A percentile compares a stretch with the other conserved stretches of the same genome.
Conservation (phyloP, 2,113 vertebrate genomes). For the Origma solitaria region DNA sequence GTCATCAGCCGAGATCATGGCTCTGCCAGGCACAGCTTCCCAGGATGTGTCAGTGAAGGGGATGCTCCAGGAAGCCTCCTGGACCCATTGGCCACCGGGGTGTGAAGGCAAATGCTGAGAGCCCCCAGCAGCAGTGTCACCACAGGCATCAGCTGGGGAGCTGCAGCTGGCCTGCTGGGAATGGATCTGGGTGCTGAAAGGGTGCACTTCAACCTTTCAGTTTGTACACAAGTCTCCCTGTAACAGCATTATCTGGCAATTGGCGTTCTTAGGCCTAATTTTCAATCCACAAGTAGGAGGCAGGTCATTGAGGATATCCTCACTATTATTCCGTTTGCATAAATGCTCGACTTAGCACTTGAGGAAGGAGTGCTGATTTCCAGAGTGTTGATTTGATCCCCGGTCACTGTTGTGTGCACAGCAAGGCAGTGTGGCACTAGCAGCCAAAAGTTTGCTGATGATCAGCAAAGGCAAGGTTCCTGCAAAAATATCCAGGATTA, state of each 20-base stretch:
- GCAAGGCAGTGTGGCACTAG: background rate
- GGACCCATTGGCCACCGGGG: conserved; percentile 66
- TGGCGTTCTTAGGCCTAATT: conserved; percentile 72
- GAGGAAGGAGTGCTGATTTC: conserved; percentile 63
- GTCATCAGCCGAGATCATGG: conserved; percentile 58
- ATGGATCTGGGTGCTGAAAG: conserved; percentile 78
- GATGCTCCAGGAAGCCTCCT: conserved; percentile 70
- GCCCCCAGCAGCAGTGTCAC: conserved; percentile 5
- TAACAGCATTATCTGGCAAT: conserved; percentile 70
- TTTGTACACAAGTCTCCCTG: conserved; percentile 71
- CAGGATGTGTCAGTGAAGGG: conserved; percentile 80
- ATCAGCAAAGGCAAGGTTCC: background rate
- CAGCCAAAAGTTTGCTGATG: background rate
- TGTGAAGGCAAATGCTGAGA: conserved; percentile 73
- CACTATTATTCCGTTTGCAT: conserved; percentile 70
- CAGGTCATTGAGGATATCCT: conserved; percentile 73
- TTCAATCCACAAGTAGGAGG: conserved; percentile 72
- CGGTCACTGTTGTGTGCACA: background rate
- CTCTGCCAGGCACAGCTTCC: conserved; percentile 49
- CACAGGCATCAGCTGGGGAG: background rate
- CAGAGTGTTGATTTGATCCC: conserved; percentile 56
- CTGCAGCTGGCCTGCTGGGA: conserved; percentile 5
- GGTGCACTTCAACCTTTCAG: conserved; percentile 83
- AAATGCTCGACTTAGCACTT: conserved; percentile 73
- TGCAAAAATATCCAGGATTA: background rate